Conservation (phyloP, 1,140 invertebrate species). For the Caenorhabditis briggsae region DNA sequence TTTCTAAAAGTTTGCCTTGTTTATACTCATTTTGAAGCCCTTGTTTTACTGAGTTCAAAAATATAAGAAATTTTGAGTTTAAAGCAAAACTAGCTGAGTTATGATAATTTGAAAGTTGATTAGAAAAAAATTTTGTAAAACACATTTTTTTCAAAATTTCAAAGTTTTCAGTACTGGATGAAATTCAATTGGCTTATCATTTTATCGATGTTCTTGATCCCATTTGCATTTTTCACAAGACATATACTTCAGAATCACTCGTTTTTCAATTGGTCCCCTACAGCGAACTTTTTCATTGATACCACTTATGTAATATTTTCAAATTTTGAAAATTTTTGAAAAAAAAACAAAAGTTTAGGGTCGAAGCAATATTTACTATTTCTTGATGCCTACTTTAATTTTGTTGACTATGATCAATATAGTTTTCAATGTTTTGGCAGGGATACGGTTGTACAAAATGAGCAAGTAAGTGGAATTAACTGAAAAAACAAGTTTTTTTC, state of each 20-base stretch:
- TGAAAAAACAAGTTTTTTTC: neutral
- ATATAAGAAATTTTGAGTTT: no score
- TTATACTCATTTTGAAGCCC: no score
- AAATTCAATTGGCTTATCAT: neutral
- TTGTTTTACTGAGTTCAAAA: no score
- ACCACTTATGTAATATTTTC: neutral
- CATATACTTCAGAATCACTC: slow-evolving; percentile 12
- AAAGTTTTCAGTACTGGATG: neutral
- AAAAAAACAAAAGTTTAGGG: neutral
- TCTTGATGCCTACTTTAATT: neutral
- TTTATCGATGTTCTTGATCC: neutral
- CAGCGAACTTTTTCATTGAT: slow-evolving; percentile 10
- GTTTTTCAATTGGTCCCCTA: neutral
- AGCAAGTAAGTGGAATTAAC: neutral
- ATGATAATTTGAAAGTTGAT: no score
- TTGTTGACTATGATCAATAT: neutral
- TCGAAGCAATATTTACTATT: slow-evolving; percentile 37
- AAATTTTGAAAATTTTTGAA: neutral
- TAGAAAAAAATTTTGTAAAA: no score
- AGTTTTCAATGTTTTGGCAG: slow-evolving; percentile 9
- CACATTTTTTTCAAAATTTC: no score
- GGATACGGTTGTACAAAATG: slow-evolving; percentile 3
- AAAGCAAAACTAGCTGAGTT: no score
- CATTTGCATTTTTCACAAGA: neutral
- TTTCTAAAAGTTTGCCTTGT: neutral